Base-by-base conservation (phyloP, 2,888 invertebrate species). In the Synergus itoensis region DNA sequence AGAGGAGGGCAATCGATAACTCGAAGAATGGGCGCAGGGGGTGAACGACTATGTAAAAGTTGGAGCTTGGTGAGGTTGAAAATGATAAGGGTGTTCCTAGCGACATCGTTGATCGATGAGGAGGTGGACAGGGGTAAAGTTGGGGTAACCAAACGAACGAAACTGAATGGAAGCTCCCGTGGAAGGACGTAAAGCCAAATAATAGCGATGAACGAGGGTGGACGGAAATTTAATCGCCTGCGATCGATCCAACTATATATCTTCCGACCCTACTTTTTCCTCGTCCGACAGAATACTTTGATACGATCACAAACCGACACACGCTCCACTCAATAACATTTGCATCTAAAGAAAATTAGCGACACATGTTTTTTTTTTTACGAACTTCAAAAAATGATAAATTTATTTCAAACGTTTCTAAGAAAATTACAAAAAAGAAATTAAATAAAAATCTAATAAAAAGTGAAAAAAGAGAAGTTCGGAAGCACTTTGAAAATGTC, bases 1-100 rank as follows among this genome's bases (percentile, higher is more conserved):
- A 84, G 82, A 82, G 79, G 80, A 79, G 80, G 82, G 78, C 81
- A 82, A 84, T 82, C 84, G 82, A 84, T 84, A 84, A 84, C 77
- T 80, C 77, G 82, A 84, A 80, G 81, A 79, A 76, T 79, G 80
- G 80, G 62, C 80, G 76, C 73, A 76, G 78, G 80, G 80, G 79
- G 80, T 81, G 77, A 79, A 43, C 80, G 65, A 78, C 43, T 45
- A 21, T 21, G 9, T 14, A 21, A 45, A 41, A n/a, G 65, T 65
- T 41, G 16, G 5, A 16, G 9, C 9, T n/a, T 28, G 28, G 69
- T 53, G 69, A 73, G 16, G 76, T 76, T 76, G 41, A 60, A 40
- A 41, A 41, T 76, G 76, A 43, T 18, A 76, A 45, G 41, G 76
- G 41, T 41, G 41, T 40, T 62, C 16, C 43, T 69, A 9, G 36